Conservation (phyloP, 2,888 invertebrate genomes). For the Myathropa florea region DNA sequence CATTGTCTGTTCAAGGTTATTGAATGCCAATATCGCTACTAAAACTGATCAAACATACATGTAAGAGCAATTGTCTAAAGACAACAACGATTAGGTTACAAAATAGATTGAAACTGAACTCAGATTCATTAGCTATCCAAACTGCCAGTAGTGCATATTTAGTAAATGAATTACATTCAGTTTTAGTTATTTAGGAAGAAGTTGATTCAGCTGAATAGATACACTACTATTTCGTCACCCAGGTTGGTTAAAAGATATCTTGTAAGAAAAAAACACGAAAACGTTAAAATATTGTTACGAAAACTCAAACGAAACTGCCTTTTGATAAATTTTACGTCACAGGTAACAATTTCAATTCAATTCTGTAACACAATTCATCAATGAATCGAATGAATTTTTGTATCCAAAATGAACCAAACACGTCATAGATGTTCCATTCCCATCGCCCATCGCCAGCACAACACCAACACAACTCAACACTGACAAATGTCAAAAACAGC, state of each 20-base stretch:
- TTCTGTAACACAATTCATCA: neutral
- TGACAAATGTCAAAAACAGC: slow-evolving; percentile 40
- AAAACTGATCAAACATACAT: too few relatives aligned
- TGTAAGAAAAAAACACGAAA: neutral
- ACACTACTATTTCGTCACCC: too few relatives aligned
- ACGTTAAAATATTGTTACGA: neutral
- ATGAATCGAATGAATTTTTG: slow-evolving; percentile 4
- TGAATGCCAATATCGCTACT: neutral
- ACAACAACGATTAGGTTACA: neutral
- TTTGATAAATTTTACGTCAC: neutral
- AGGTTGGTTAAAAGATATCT: too few relatives aligned
- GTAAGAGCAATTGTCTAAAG: too few relatives aligned
- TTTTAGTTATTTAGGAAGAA: too few relatives aligned
- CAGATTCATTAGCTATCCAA: too few relatives aligned
- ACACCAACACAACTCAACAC: neutral
- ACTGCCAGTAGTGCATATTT: too few relatives aligned
- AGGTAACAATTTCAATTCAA: neutral
- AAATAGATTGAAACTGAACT: neutral
- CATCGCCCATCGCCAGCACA: neutral
- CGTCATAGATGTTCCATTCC: slow-evolving; percentile 21
- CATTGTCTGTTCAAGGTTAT: too few relatives aligned
- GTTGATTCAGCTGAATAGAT: too few relatives aligned
- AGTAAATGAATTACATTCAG: too few relatives aligned
- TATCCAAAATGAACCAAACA: neutral
- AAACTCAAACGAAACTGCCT: slow-evolving; percentile 3